Percentiles rank a stretch among this genome's conserved stretches.
Evolutionary conservation across 2,888 invertebrate genomes (phyloP).

Genomic region (Lepidocyrtinus sp.): DNA sequence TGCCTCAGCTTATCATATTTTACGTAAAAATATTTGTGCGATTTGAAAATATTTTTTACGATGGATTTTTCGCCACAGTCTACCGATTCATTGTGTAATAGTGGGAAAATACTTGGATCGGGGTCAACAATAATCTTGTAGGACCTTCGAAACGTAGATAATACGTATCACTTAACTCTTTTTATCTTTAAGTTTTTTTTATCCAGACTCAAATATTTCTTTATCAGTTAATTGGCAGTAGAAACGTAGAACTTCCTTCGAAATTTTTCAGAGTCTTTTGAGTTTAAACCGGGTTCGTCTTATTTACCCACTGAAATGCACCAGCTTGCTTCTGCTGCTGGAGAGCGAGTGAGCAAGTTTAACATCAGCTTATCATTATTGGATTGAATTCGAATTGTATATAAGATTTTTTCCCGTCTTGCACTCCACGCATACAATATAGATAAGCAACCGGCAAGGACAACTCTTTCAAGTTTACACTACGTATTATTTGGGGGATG

Average conservation of each 20-base stretch:
- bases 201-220: neutral
- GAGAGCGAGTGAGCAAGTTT: neutral
- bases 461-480: slow-evolving; percentile 43
- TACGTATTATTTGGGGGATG: neutral
- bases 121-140: slow-evolving; percentile 54
- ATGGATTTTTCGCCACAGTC: too few species aligned
- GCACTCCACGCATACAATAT: slow-evolving; percentile 50
- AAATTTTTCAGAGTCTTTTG: too few species aligned
- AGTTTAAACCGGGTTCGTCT: too few species aligned
- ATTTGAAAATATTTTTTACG: too few species aligned
- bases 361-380: slow-evolving; percentile 34
- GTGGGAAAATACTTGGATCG: slow-evolving; percentile 9
- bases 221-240: slow-evolving; percentile 55
- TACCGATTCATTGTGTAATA: neutral
- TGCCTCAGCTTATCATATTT: neutral
- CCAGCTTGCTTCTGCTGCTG: neutral
- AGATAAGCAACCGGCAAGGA: slow-evolving; percentile 58
- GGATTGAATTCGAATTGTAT: slow-evolving; percentile 29
- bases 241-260: slow-evolving; percentile 29
- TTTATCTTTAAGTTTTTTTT: neutral
- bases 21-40: neutral
- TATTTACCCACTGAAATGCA: neutral
- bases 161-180: neutral
- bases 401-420: slow-evolving; percentile 40
- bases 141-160: slow-evolving; percentile 21